phyloP scores from a whole-genome alignment of 1,140 invertebrate species.

The Caenorhabditis briggsae region DNA sequence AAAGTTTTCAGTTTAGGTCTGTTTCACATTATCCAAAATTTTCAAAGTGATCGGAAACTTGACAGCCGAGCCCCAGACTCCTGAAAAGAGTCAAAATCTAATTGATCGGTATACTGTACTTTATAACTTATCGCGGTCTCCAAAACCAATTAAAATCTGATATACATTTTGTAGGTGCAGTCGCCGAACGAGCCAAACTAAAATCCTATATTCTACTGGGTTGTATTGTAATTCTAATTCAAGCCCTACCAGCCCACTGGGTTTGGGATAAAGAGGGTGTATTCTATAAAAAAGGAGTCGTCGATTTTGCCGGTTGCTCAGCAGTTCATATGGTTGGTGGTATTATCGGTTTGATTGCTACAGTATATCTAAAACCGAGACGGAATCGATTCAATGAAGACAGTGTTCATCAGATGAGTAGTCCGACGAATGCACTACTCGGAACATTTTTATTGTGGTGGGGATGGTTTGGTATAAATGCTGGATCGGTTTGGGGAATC shows the following conservation, averaged over 20 bases:
- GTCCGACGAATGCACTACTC: slow-evolving; percentile 90
- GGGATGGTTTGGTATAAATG: slow-evolving; percentile 93
- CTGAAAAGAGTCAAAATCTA: too few relatives aligned
- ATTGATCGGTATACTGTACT: too few relatives aligned
- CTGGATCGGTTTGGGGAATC: slow-evolving; percentile 83
- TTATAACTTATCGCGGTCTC: not conserved
- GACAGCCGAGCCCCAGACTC: too few relatives aligned
- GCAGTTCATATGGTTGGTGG: slow-evolving; percentile 89
- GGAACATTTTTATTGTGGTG: slow-evolving; percentile 94
- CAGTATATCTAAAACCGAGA: slow-evolving; percentile 88
- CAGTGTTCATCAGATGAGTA: slow-evolving; percentile 83
- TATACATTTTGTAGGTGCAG: slow-evolving; percentile 75
- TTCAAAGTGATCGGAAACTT: too few relatives aligned
- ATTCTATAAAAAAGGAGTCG: slow-evolving; percentile 85
- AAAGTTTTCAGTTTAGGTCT: too few relatives aligned
- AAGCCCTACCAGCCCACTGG: slow-evolving; percentile 93
- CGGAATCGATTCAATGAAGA: slow-evolving; percentile 82
- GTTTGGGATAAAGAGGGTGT: slow-evolving; percentile 89
- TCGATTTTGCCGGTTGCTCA: slow-evolving; percentile 91
- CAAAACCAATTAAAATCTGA: not conserved
- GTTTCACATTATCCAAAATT: too few relatives aligned
- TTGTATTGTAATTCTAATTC: slow-evolving; percentile 88
- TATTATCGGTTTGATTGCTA: slow-evolving; percentile 86
- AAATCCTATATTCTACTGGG: slow-evolving; percentile 91
- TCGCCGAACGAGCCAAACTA: slow-evolving; percentile 84